These are phyloP conservation scores for Cyphomyrus discorhynchus DNA, from an alignment of 2,113 vertebrate species.

Conservation along the genomic window DNA sequence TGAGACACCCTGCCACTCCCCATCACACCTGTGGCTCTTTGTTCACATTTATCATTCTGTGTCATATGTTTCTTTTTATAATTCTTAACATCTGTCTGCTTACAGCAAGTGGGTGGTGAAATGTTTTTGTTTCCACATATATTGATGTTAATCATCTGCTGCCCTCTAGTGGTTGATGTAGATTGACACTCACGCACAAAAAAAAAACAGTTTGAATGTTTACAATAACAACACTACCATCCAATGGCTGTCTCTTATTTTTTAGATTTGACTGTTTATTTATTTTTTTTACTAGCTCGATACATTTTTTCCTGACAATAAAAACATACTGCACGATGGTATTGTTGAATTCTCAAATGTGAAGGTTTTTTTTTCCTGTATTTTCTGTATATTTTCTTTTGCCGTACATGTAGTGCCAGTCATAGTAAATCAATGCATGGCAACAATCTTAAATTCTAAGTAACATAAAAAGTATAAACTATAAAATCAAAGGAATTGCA, in stretches of 20 bases:
- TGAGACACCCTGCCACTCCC: not conserved
- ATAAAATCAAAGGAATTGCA: not conserved
- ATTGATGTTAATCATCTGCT: not conserved
- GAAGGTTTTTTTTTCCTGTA: not conserved
- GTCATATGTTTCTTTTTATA: not conserved
- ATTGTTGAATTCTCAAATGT: not conserved
- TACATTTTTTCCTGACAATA: not conserved
- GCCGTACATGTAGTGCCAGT: not conserved
- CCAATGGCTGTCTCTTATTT: not conserved
- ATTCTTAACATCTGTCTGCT: not conserved
- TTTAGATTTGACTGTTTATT: not conserved
- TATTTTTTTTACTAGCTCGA: not conserved
- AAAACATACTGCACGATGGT: not conserved
- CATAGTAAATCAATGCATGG: not conserved
- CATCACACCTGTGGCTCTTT: not conserved
- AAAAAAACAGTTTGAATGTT: not conserved
- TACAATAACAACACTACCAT: not conserved
- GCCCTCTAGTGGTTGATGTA: not conserved
- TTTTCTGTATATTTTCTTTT: not conserved
- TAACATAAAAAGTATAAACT: not conserved
- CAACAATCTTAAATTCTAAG: not conserved
- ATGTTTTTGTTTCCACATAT: not conserved
- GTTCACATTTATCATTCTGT: not conserved
- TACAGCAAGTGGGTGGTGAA: not conserved
- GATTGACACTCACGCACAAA: not conserved